These are phyloP conservation scores for Heliconius hewitsoni DNA, from an alignment of 1,140 invertebrate genomes.

Conservation along the genomic window DNA sequence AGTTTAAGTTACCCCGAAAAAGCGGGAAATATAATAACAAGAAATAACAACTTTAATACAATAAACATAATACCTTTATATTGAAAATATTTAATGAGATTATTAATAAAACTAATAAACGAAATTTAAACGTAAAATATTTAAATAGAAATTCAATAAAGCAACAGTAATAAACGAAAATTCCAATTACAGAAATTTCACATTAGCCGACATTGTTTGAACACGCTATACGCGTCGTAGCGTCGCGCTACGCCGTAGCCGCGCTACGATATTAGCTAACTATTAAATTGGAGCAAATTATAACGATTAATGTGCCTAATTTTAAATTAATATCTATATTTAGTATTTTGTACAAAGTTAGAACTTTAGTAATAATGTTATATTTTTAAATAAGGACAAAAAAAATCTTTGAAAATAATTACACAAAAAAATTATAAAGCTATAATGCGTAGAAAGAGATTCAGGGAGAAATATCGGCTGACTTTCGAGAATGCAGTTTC, in stretches of 20 bases:
- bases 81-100: neutral
- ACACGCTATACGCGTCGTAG: constrained; percentile 10
- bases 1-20: no score
- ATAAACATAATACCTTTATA: no score
- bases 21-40: no score
- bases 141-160: neutral
- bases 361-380: neutral
- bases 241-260: neutral
- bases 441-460: no score
- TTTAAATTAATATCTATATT: neutral
- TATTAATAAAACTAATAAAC: neutral
- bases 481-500: no score
- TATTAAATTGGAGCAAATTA: constrained; percentile 11
- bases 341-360: neutral
- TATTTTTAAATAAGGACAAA: no score
- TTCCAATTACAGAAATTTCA: constrained; percentile 12
- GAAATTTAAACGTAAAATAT: neutral
- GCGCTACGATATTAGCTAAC: constrained; percentile 1
- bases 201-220: constrained; percentile 8
- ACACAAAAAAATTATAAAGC: no score
- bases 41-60: no score
- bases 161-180: constrained; percentile 6
- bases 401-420: no score
- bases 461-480: no score
- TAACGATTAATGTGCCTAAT: constrained; percentile 4